Base-by-base conservation (phyloP, 2,888 invertebrate species). In the Metellina segmentata region DNA sequence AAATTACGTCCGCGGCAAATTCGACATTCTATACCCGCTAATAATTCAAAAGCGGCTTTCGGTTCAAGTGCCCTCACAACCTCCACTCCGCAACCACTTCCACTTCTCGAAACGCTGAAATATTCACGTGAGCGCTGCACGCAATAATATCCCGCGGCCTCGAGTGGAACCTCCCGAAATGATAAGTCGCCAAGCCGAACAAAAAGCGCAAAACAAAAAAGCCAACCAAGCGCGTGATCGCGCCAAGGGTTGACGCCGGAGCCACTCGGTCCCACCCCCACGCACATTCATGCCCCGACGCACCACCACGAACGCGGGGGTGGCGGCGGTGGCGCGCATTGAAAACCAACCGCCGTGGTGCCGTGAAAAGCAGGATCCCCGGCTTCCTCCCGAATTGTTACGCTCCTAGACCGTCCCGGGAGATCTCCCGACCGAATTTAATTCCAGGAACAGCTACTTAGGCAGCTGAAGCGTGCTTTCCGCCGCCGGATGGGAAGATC, bases 371-470 rank as follows among this genome's bases (percentile, higher is more conserved):
- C 52, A 71, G 78, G 69, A 71, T 71, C 70, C 70, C 20, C 71
- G 71, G 51, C 85, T 85, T 53, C 78, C 19, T 72, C 51, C 70
- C 74, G 74, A 90, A 86, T 81, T 81, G 85, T 86, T 90, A 81
- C 90, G 90, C 90, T 90, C 19, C 70, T 72, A n/a, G 53, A 74
- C 69, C 72, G 61, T 34, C 89, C 86, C 53, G 69, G 51, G 86
- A 85, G 86, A 75, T 77, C 52, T 52, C 20, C 19, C 51, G 48
- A 71, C 78, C 48, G 90, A 90, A 90, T 90, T 90, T 90, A 90
- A 90, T 87, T 87, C 91, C 77, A 81, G 52, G 91, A 91, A 86
- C 91, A 83, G 91, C 91, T 91, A 91, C 91, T 91, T 83, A 91
- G 69, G 87, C 83, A 52, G 78, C 77, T 87, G 87, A 77, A 91